Evolutionary conservation across 2,797 vertebrate genomes (phyloP).

Genomic region (Phrynocephalus vlangalii): DNA sequence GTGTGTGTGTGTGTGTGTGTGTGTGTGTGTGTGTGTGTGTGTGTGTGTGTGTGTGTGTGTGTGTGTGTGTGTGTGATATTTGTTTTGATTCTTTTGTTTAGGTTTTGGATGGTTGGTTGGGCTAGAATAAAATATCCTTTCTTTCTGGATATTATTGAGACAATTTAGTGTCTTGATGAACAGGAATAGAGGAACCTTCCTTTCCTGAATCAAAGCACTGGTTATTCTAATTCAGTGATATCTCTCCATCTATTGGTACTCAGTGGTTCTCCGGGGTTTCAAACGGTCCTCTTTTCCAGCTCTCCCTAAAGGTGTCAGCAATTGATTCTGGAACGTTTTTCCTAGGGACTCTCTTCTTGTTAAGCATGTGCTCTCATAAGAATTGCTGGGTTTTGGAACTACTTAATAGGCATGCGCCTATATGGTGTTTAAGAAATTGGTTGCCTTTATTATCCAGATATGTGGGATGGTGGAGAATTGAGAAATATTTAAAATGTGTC

Average conservation of each 20-base stretch:
- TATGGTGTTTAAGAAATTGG: no score
- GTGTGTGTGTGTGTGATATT: no score
- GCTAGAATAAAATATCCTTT: background rate
- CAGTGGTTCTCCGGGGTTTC: background rate
- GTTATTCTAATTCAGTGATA: background rate
- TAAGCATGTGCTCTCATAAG: background rate
- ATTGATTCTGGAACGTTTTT: background rate
- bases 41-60: no score
- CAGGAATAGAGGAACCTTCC: background rate
- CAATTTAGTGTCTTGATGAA: background rate
- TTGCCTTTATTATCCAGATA: background rate
- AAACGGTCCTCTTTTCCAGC: background rate
- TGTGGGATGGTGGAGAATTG: background rate
- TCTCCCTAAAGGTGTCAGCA: background rate
- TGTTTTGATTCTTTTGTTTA: no score
- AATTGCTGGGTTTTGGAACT: background rate
- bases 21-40: no score
- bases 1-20: no score
- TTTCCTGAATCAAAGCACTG: background rate
- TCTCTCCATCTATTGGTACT: background rate
- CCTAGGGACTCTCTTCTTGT: background rate
- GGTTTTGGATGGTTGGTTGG: no score
- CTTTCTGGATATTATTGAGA: background rate
- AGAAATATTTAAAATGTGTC: background rate
- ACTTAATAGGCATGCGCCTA: no score